A percentile compares a stretch with the other conserved stretches of the same genome.
Conservation (phyloP, 2,888 invertebrate species). For the Caenorhabditis parvicauda region DNA sequence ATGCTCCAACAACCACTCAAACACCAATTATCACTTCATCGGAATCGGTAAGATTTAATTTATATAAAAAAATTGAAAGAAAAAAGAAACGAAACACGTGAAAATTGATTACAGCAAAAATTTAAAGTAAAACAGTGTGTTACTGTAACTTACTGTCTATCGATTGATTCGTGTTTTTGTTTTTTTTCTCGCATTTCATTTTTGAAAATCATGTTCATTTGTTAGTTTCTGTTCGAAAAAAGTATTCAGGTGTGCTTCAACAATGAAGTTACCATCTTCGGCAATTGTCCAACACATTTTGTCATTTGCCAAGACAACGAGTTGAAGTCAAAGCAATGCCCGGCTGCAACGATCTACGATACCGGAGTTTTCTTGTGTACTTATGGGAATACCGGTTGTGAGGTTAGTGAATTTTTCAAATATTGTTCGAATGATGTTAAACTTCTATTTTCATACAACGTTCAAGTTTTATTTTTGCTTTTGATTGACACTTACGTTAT, state of each 20-base stretch:
- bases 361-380: slow-evolving; percentile 24
- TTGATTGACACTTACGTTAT: too few relatives aligned
- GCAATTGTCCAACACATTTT: slow-evolving; percentile 30
- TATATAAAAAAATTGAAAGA: background rate
- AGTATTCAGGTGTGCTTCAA: slow-evolving; percentile 16
- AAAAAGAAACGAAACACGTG: too few relatives aligned
- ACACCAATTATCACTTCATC: background rate
- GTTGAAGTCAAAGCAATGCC: slow-evolving; percentile 24
- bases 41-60: background rate
- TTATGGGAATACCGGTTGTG: background rate
- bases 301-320: slow-evolving; percentile 17
- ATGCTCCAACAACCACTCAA: background rate
- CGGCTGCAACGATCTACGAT: slow-evolving; percentile 38
- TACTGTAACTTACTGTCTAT: too few relatives aligned
- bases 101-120: too few relatives aligned
- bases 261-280: slow-evolving; percentile 18
- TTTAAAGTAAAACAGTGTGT: too few relatives aligned
- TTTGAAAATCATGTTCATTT: background rate
- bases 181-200: too few relatives aligned
- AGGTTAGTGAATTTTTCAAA: background rate
- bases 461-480: too few relatives aligned
- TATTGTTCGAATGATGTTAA: too few relatives aligned
- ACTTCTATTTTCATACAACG: too few relatives aligned
- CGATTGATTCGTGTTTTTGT: too few relatives aligned
- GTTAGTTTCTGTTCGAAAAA: background rate